Base-by-base conservation (phyloP, 2,113 vertebrate genomes). In the Macroglossus sobrinus region DNA sequence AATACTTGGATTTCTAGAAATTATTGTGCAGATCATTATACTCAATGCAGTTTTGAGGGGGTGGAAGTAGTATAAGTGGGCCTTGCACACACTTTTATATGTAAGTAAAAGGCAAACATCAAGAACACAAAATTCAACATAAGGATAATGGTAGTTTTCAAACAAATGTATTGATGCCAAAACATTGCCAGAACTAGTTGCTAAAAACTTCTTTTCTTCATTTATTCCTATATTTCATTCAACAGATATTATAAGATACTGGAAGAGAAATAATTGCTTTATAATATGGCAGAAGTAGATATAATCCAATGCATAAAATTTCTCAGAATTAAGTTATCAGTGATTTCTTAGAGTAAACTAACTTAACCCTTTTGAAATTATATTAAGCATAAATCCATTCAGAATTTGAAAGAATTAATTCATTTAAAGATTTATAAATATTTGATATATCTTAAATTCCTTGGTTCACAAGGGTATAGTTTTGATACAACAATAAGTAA, bases 1-100 rank as follows among this genome's bases (percentile, higher is more conserved):
- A 43, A 69, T 59, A 82, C 33, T 93, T 82, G 79, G 35, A 74
- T 82, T 94, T 92, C 89, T 43, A 89, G 50, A 78, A 91, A 94
- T 95, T 87, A 59, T 80, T 78, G 30, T 78, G 30, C 50, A 50
- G 40, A 66, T 81, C 12, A 82, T 94, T 68, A 38, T 89, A 75
- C 26, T 89, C 45, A 79, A 7, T 89, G 11, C 63, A 91, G 40
- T 24, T 82, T 68, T 12, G 35, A 15, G 1, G 1, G 30, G 5
- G 0, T 45, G 16, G n/a, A n/a, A 26, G 50, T 38, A 74, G 16
- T 88, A 68, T 63, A 80, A 79, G 7, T 43, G 53, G 24, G 21
- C 8, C 13, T 93, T 85, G 2, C 3, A 57, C 18, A 76, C 4
- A 91, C 1, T 72, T 93, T 94, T 84, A 47, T 66, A 64, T 24